A percentile compares a stretch with the other conserved stretches of the same genome.
Conservation (phyloP, 1,140 invertebrate genomes). For the Lordiphosa mommai region DNA sequence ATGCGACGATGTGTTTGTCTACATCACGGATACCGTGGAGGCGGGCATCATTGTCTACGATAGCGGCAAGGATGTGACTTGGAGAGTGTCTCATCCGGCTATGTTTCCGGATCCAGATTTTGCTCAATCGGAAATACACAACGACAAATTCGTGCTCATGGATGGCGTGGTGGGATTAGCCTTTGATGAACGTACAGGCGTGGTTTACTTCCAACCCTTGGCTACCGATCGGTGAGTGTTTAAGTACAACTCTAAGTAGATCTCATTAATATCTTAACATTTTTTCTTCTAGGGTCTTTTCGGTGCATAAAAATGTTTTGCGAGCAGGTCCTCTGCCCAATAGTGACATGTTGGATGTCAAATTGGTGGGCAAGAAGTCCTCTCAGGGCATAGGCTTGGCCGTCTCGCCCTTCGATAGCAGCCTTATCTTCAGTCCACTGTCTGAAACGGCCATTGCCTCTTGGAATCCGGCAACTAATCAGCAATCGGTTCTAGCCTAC, state of each 20-base stretch:
- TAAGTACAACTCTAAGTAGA: too few species aligned
- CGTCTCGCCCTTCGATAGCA: slow-evolving; percentile 85
- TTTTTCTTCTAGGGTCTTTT: slow-evolving; percentile 83
- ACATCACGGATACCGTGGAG: slow-evolving; percentile 89
- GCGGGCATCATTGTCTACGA: slow-evolving; percentile 90
- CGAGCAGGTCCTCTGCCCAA: slow-evolving; percentile 85
- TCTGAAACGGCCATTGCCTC: slow-evolving; percentile 88
- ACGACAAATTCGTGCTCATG: slow-evolving; percentile 86
- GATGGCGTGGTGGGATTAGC: slow-evolving; percentile 90
- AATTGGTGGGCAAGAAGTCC: slow-evolving; percentile 88
- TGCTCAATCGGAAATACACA: slow-evolving; percentile 84
- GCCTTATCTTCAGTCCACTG: slow-evolving; percentile 87
- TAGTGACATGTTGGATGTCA: slow-evolving; percentile 86
- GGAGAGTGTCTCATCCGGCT: slow-evolving; percentile 87
- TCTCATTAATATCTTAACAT: not conserved
- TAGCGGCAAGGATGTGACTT: slow-evolving; percentile 85
- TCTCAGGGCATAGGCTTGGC: slow-evolving; percentile 88
- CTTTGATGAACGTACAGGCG: slow-evolving; percentile 84
- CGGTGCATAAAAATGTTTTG: slow-evolving; percentile 86
- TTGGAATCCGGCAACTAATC: slow-evolving; percentile 87
- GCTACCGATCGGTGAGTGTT: slow-evolving; percentile 85
- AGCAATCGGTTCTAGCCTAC: slow-evolving; percentile 84
- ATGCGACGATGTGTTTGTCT: slow-evolving; percentile 88
- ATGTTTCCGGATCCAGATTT: slow-evolving; percentile 91
- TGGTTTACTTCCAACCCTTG: slow-evolving; percentile 89